These are phyloP conservation scores for Cotesia chilonis DNA, from an alignment of 1,140 invertebrate species.

Conservation along the genomic window DNA sequence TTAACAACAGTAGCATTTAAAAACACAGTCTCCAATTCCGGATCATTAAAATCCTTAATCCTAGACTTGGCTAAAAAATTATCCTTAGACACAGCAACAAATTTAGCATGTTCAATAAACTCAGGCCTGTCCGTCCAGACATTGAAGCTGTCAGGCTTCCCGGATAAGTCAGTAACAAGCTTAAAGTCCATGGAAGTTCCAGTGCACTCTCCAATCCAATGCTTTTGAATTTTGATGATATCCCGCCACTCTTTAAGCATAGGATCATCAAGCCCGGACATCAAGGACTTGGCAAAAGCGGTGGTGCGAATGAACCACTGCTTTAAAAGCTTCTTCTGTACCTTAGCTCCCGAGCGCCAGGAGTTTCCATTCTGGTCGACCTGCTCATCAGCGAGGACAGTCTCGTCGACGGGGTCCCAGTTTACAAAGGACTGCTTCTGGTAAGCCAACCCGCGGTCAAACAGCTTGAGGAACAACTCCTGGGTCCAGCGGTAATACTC, in stretches of 20 bases:
- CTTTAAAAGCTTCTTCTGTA: conserved; percentile 86
- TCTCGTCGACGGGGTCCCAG: conserved; percentile 98
- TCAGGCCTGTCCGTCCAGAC: conserved; percentile 85
- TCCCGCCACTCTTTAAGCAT: conserved; percentile 81
- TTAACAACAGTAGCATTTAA: conserved; percentile 72
- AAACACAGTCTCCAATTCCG: conserved; percentile 45
- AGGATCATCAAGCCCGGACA: conserved; percentile 78
- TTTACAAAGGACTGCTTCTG: conserved; percentile 91
- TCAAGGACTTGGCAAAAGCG: conserved; percentile 80
- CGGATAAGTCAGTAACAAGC: conserved; percentile 62
- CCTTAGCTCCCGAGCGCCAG: conserved; percentile 96
- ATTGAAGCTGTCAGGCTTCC: conserved; percentile 63
- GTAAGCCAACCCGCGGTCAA: conserved; percentile 85
- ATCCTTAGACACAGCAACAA: conserved; percentile 68
- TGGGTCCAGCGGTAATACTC: conserved; percentile 95
- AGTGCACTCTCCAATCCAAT: conserved; percentile 96
- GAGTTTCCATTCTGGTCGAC: conserved; percentile 90
- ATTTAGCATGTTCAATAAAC: conserved; percentile 74
- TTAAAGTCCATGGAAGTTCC: conserved; percentile 82
- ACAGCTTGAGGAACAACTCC: conserved; percentile 91
- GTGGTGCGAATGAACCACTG: conserved; percentile 98
- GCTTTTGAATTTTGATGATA: conserved; percentile 87
- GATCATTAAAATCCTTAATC: conserved; percentile 25
- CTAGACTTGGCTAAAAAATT: conserved; percentile 66
- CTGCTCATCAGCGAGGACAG: conserved; percentile 98